Percentiles rank a stretch among this genome's conserved stretches.
Evolutionary conservation across 1,140 invertebrate genomes (phyloP).

Genomic region (Neuroterus valhalla): DNA sequence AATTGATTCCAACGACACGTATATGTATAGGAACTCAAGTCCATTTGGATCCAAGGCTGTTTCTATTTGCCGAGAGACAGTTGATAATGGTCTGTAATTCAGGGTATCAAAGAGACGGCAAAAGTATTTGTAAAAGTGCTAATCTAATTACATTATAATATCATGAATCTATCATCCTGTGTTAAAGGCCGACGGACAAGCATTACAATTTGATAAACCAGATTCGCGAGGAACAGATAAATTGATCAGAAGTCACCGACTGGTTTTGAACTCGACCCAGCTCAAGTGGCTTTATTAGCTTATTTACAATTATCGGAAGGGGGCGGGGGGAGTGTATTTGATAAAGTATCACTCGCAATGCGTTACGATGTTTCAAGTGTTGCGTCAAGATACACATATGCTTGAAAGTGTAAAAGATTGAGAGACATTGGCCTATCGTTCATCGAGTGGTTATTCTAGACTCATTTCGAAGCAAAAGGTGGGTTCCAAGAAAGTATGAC

Average conservation of each 20-base stretch:
- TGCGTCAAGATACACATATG: too few species aligned
- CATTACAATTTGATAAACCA: slow-evolving; percentile 19
- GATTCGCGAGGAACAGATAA: slow-evolving; percentile 4
- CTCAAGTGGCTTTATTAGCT: slow-evolving; percentile 24
- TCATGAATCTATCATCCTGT: background rate
- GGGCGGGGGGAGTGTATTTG: background rate
- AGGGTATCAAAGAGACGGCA: background rate
- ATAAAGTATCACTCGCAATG: background rate
- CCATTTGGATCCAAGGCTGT: too few species aligned
- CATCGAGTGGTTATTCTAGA: too few species aligned
- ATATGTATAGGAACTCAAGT: too few species aligned
- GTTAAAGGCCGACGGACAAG: background rate
- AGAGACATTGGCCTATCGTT: too few species aligned
- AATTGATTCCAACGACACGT: too few species aligned
- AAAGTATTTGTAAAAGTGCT: background rate
- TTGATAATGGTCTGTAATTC: background rate
- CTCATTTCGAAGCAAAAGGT: slow-evolving; percentile 7
- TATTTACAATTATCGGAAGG: slow-evolving; percentile 23
- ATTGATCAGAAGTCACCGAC: slow-evolving; percentile 11
- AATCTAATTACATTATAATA: background rate
- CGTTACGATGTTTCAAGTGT: background rate
- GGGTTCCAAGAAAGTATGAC: slow-evolving; percentile 62
- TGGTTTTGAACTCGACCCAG: background rate
- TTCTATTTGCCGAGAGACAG: too few species aligned
- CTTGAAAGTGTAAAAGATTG: too few species aligned